phyloP scores from a whole-genome alignment of 2,113 vertebrate species.

The Cyphomyrus discorhynchus region DNA sequence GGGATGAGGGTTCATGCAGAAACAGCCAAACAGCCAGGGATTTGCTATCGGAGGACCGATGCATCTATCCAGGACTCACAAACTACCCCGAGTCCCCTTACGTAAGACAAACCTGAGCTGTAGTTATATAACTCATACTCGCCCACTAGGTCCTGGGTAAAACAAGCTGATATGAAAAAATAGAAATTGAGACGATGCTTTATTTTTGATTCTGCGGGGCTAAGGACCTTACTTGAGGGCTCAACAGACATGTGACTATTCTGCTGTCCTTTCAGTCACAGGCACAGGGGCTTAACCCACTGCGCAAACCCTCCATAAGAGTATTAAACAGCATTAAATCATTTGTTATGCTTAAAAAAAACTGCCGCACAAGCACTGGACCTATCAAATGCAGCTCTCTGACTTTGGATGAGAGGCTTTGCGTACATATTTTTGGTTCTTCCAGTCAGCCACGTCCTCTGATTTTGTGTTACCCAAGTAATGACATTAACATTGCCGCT shows the following conservation, averaged over 20 bases:
- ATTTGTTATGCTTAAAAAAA: background rate
- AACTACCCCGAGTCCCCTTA: background rate
- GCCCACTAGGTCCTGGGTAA: background rate
- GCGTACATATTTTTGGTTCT: conserved; percentile 25
- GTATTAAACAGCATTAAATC: background rate
- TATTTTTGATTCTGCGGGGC: background rate
- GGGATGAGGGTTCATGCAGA: background rate
- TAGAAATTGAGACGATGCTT: background rate
- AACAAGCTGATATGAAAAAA: background rate
- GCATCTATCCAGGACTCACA: background rate
- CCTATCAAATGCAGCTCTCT: background rate
- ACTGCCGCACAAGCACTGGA: background rate
- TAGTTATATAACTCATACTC: background rate
- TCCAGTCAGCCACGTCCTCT: conserved; percentile 15
- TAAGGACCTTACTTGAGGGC: background rate
- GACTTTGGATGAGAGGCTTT: background rate
- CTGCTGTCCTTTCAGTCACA: background rate
- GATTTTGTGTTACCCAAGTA: conserved; percentile 21
- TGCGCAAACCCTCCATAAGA: background rate
- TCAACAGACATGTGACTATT: background rate
- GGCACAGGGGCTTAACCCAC: background rate
- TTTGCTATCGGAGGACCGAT: background rate
- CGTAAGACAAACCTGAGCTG: background rate
- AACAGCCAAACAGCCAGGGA: background rate
- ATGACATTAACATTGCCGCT: conserved; percentile 27